Base-by-base conservation (phyloP, 2,797 vertebrate species). In the Labeo calbasu region DNA sequence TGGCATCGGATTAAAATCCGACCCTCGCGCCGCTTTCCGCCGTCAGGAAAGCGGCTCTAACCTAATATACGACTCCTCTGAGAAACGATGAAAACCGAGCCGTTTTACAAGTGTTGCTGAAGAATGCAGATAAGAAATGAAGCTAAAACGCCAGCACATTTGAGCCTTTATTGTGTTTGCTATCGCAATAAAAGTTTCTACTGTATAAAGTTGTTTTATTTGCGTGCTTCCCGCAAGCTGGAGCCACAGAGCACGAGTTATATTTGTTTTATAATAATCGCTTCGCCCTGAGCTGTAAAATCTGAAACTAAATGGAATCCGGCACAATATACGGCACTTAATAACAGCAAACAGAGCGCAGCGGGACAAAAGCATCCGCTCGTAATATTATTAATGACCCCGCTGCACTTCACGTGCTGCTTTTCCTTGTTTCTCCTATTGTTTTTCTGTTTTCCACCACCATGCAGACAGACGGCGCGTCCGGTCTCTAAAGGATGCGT, bases 1-100 rank as follows among this genome's bases (percentile, higher is more conserved):
- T 94, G 89, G 92, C 90, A 91, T 91, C 90, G 96, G 95, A 97
- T 95, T 95, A 95, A 92, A 89, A 93, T 91, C 77, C 2, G 51
- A 91, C 81, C 80, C 88, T 79, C 84, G 84, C 87, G 75, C 81
- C n/a, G 25, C 15, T 57, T 89, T 86, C 87, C 84, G 82, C 70
- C 77, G 4, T 59, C 57, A 81, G 77, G 51, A 87, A 75, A 85
- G 57, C 32, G 81, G 82, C 86, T 80, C 61, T 70, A 36, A 75
- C 81, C 82, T 78, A 65, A 86, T 80, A 87, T 57, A 80, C 68
- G 10, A 73, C 43, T 72, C 57, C 15, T 78, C 84, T 9, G 79
- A 82, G 65, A 61, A 50, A 57, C 71, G 71, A 53, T 72, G 75
- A 77, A 87, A 86, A 46, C 11, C 4, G 78, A 82, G 84, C 65